Evolutionary conservation across 2,797 vertebrate species (phyloP), one percentile per base, ranked within the genome.

Genomic region (Salmo trutta): DNA sequence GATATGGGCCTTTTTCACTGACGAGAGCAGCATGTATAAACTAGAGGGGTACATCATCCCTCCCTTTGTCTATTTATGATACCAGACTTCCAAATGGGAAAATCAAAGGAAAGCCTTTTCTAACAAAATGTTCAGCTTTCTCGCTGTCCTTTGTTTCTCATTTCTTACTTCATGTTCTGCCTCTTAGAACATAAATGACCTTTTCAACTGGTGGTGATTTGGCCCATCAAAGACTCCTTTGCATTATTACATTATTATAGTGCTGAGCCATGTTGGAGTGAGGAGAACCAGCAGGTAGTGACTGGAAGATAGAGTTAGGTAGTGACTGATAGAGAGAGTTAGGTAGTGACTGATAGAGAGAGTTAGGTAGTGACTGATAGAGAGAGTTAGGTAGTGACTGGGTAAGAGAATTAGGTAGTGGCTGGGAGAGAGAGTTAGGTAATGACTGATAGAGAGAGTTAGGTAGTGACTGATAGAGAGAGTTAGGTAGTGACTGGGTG

Each of bases 21-120:
- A 95, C 94, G 94, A 94, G 92, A 93, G 92, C 92, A 93, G 88
- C 93, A 94, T 94, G 94, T 92, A 93, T 89, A 88, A 87, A 88
- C 77, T 75, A 71, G 77, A 75, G 47, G 83, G 89, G 59, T 14
- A 64, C 85, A 91, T 91, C 91, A 91, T 93, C 91, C 92, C 81
- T 92, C 88, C 91, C 92, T 92, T 91, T 93, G 90, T 92, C 10
- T 47, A 47, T 47, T 47, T 47, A 91, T 91, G 85, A 91, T 91
- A 93, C 91, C 83, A 90, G 89, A 91, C 89, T 91, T 92, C 92
- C 86, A 92, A 92, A 93, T 92, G 85, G 87, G 85, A 86, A 93
- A 91, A 93, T 94, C 94, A 94, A 95, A 94, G 92, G 83, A 80
- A 81, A 83, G 81, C 88, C 82, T 83, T 92, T 93, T 77, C 84